These are phyloP conservation scores for Hypsopygia costalis DNA, from an alignment of 2,888 invertebrate species.

Conservation along the genomic window DNA sequence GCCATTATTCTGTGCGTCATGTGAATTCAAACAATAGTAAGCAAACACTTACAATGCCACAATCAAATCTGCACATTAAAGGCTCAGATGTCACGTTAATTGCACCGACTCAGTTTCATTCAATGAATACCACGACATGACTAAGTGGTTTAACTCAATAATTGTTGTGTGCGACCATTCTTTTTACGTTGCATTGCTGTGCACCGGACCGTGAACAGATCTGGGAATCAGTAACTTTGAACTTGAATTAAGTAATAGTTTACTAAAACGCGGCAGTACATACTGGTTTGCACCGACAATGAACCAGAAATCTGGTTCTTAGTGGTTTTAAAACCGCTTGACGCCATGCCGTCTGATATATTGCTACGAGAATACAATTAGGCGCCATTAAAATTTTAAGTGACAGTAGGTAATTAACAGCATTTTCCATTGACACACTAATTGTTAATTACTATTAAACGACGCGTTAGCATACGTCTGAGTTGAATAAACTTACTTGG, in stretches of 20 bases:
- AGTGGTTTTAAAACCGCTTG: too few species aligned
- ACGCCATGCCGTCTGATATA: too few species aligned
- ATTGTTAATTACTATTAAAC: conserved; percentile 45
- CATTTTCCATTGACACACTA: conserved; percentile 56
- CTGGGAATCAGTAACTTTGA: conserved; percentile 20
- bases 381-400: background rate
- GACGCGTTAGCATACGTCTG: conserved; percentile 30
- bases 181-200: conserved; percentile 25
- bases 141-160: conserved; percentile 26
- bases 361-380: background rate
- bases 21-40: conserved; percentile 1
- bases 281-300: too few species aligned
- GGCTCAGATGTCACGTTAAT: conserved; percentile 20
- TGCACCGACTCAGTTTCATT: conserved; percentile 14
- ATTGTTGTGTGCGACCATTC: conserved; percentile 21
- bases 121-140: conserved; percentile 19
- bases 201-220: conserved; percentile 26
- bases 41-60: background rate
- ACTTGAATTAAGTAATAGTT: background rate
- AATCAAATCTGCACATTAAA: conserved; percentile 18
- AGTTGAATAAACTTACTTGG: conserved; percentile 15
- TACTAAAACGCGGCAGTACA: too few species aligned
- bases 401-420: background rate
- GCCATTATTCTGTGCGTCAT: background rate
- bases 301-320: too few species aligned